phyloP scores from a whole-genome alignment of 2,888 invertebrate species.

The Argyra leucocephala region DNA sequence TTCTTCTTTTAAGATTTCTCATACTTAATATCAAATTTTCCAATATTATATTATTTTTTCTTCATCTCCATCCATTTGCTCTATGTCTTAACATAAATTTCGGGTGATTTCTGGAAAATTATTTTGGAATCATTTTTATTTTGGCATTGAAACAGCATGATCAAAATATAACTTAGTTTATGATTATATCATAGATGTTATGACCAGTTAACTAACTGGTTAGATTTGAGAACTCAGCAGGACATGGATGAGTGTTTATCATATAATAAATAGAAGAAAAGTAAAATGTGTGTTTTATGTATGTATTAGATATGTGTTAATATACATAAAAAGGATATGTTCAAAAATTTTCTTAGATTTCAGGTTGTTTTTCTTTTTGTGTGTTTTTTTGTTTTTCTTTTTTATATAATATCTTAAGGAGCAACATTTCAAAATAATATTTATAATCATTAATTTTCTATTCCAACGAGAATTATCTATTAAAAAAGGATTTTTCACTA shows the following conservation, averaged over 20 bases:
- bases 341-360: background rate
- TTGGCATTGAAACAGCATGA: background rate
- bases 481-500: constrained; percentile 24
- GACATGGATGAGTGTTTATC: background rate
- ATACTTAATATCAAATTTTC: background rate
- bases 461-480: constrained; percentile 31
- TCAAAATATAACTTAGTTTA: background rate
- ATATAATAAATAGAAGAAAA: background rate
- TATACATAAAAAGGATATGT: background rate
- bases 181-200: background rate
- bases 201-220: background rate
- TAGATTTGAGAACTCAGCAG: background rate
- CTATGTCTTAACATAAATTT: too few relatives aligned
- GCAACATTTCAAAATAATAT: background rate
- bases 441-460: constrained; percentile 28
- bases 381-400: too few relatives aligned
- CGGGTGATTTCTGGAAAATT: background rate
- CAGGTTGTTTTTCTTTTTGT: background rate
- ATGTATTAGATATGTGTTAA: background rate
- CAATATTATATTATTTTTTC: too few relatives aligned
- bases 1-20: background rate
- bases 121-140: background rate
- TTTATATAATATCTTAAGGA: too few relatives aligned
- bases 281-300: background rate
- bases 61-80: too few relatives aligned